Evolutionary conservation across 1,140 invertebrate species (phyloP), one percentile per base, ranked within the genome.

Genomic region (Akabosia matsudoensis): DNA sequence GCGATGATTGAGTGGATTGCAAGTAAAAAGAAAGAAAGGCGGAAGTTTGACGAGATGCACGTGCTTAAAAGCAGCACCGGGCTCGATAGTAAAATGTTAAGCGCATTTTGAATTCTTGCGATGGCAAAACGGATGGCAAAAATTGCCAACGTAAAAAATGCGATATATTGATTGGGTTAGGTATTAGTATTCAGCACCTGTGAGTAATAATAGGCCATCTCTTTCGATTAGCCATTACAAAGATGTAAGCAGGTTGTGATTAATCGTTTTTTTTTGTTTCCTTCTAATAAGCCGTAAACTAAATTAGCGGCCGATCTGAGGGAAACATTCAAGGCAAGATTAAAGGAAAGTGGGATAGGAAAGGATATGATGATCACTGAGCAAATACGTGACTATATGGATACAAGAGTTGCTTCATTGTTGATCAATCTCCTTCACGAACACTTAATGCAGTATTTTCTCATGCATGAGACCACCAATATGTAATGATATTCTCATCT

Each of bases 321-420:
- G 61, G n/a, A 67, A 30, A 30, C 61, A n/a, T 61, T 67, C 28
- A 67, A 13, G 3, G 4, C 10, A 67, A 67, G 61, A 30, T 31
- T 10, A 28, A 30, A 31, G 30, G 61, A 67, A 67, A n/a, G n/a
- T n/a, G n/a, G n/a, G n/a, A n/a, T n/a, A n/a, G n/a, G n/a, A n/a
- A n/a, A n/a, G n/a, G n/a, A n/a, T n/a, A n/a, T n/a, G n/a, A n/a
- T n/a, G n/a, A n/a, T n/a, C n/a, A 67, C 28, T 67, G 61, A 28
- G 31, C n/a, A 67, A 67, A 67, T 67, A 67, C 61, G 61, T 67
- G 61, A 67, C n/a, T 31, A 67, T 67, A 7, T 4, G 61, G 61
- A 30, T 67, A 67, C 31, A 10, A 7, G 61, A 7, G 61, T 67
- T n/a, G 61, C 61, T 67, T 30, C 31, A 67, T 30, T 67, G 31